Conservation (phyloP, 2,888 invertebrate species). For the Tinea semifulvella region DNA sequence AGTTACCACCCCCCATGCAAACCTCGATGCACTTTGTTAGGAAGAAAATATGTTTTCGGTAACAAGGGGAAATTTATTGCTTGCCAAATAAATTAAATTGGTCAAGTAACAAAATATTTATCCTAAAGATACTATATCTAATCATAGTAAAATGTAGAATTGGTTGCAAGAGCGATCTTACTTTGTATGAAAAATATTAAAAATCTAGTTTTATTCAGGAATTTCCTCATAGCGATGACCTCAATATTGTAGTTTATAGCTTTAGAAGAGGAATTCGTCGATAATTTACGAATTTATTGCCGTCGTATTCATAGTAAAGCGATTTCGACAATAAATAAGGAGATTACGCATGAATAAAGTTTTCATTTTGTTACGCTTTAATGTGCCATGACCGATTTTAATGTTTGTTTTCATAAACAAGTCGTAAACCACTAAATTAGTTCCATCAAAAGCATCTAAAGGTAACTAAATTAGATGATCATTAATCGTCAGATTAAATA, state of each 20-base stretch:
- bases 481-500: slow-evolving; percentile 32
- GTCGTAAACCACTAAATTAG: slow-evolving; percentile 40
- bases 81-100: background rate
- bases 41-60: slow-evolving; percentile 2
- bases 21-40: slow-evolving; percentile 5
- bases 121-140: too few relatives aligned
- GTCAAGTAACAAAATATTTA: background rate
- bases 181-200: slow-evolving; percentile 10
- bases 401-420: slow-evolving; percentile 40
- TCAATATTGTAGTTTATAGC: slow-evolving; percentile 16
- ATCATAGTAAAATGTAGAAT: background rate
- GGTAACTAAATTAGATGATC: slow-evolving; percentile 15
- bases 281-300: slow-evolving; percentile 28
- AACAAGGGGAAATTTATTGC: background rate
- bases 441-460: slow-evolving; percentile 20
- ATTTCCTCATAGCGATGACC: slow-evolving; percentile 12
- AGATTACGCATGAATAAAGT: slow-evolving; percentile 34
- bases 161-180: background rate
- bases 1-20: background rate
- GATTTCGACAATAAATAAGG: slow-evolving; percentile 37
- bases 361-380: slow-evolving; percentile 30
- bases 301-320: slow-evolving; percentile 25
- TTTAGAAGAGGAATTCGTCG: slow-evolving; percentile 21
- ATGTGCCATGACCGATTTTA: slow-evolving; percentile 34
- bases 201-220: slow-evolving; percentile 9